Conservation (phyloP, 2,113 vertebrate species). For the Orientallactaga bullata region DNA sequence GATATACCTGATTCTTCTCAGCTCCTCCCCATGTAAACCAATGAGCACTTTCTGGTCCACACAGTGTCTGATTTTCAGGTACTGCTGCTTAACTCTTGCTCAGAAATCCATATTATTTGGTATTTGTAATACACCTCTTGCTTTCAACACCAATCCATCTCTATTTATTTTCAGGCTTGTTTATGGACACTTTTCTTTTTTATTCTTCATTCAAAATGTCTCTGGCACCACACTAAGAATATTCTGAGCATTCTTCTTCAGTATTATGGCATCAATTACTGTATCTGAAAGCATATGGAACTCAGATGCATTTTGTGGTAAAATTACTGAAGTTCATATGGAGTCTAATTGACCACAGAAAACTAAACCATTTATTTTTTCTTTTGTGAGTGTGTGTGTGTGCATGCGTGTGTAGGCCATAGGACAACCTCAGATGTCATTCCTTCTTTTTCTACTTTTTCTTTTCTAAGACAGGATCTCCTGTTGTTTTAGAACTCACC, state of each 20-base stretch:
- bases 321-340: accelerated
- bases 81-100: no score
- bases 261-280: neutral
- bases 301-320: neutral
- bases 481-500: no score
- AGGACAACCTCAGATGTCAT: no score
- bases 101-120: no score
- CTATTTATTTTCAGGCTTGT: accelerated
- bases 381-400: no score
- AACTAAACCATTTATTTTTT: no score
- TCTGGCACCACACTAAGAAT: neutral
- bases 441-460: no score
- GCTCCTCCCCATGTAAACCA: neutral
- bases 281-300: neutral
- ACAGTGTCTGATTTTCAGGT: accelerated
- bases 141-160: neutral
- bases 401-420: no score
- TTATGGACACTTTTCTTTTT: neutral
- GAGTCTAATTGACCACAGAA: neutral
- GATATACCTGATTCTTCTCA: accelerated
- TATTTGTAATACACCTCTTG: no score
- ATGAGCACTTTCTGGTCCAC: neutral
- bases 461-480: no score
- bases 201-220: neutral
- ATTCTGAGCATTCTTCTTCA: neutral